These are phyloP conservation scores for Carlito syrichta DNA, from an alignment of 2,113 vertebrate species.

Conservation along the genomic window DNA sequence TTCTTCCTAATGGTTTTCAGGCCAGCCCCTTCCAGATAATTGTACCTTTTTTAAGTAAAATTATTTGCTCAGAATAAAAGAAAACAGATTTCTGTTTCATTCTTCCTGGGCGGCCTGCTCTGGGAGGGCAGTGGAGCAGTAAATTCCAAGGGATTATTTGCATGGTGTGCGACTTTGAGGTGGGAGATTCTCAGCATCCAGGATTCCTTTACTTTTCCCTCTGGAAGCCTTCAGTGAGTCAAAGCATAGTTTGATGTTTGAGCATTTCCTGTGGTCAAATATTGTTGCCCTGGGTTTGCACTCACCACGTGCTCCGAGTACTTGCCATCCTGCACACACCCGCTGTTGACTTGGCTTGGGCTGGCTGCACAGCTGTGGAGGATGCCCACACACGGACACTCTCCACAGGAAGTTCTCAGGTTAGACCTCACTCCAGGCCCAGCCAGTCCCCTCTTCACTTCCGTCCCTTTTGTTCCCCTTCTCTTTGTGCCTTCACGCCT, in stretches of 20 bases:
- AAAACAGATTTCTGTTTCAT: background rate
- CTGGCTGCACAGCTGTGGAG: accelerated
- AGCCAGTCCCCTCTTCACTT: background rate
- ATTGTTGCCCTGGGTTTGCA: background rate
- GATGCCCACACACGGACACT: background rate
- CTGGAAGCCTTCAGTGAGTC: background rate
- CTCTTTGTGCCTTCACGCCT: background rate
- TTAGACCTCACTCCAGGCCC: background rate
- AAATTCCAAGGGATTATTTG: background rate
- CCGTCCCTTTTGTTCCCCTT: background rate
- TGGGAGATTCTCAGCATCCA: background rate
- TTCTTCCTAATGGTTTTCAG: background rate
- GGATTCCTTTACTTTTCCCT: background rate
- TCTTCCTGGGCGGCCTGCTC: background rate
- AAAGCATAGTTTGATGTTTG: background rate
- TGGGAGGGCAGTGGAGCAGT: background rate
- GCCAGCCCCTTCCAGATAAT: background rate
- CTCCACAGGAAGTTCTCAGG: background rate
- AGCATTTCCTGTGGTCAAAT: background rate
- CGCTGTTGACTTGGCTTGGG: background rate
- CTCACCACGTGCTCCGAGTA: background rate
- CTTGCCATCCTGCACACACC: background rate
- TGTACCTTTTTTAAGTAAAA: constrained; percentile 9
- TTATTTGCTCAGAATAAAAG: background rate
- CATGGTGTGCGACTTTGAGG: background rate